Percentiles rank a stretch among this genome's conserved stretches.
phyloP scores from a whole-genome alignment of 2,113 vertebrate genomes.

The Capreolus pygargus region DNA sequence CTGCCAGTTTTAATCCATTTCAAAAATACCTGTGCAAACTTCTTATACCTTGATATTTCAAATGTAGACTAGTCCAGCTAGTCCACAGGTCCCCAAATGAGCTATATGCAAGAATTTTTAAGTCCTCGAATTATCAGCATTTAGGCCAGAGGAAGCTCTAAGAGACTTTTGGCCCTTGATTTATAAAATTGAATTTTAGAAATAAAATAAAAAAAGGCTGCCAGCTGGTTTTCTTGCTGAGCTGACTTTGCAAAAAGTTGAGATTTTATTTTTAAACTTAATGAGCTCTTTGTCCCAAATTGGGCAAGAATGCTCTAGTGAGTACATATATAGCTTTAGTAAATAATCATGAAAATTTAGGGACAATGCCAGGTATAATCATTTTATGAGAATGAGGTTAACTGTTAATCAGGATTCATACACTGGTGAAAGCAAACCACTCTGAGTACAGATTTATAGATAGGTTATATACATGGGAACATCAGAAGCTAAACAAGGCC shows the following conservation, averaged over 20 bases:
- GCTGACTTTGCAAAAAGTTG: background rate
- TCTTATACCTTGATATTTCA: constrained; percentile 38
- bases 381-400: constrained; percentile 24
- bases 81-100: constrained; percentile 41
- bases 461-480: background rate
- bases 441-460: background rate
- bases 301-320: background rate
- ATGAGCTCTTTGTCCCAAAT: background rate
- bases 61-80: background rate
- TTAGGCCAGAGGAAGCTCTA: background rate
- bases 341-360: background rate
- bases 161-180: background rate
- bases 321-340: background rate
- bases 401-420: background rate
- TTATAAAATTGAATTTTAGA: constrained; percentile 23
- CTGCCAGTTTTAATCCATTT: constrained; percentile 29
- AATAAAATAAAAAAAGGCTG: background rate
- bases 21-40: constrained; percentile 11
- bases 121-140: background rate
- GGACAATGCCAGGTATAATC: background rate
- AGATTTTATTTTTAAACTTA: constrained; percentile 18
- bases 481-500: background rate
- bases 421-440: background rate
- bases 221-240: background rate
- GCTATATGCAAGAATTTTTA: background rate